Percentiles rank a stretch among this genome's conserved stretches.
phyloP scores from a whole-genome alignment of 2,113 vertebrate species.

The Galemys pyrenaicus region DNA sequence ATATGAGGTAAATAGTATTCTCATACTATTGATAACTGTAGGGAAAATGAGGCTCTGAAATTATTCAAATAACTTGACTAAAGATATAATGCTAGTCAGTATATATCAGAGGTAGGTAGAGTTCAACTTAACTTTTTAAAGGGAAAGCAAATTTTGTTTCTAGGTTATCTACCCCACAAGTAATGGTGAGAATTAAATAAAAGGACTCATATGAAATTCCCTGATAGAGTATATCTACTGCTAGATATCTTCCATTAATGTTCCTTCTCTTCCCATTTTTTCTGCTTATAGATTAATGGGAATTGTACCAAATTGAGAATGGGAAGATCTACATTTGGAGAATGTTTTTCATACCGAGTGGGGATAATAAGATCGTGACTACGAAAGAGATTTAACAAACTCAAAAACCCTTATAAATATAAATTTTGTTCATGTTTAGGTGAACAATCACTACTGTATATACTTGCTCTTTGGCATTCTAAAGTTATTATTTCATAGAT shows the following conservation, averaged over 20 bases:
- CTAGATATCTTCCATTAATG: not conserved
- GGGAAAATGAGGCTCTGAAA: not conserved
- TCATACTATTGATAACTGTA: not conserved
- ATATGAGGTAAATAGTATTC: not conserved
- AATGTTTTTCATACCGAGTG: not conserved
- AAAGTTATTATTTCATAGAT: not conserved
- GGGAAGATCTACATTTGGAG: not conserved
- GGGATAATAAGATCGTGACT: not conserved
- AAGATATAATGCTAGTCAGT: not conserved
- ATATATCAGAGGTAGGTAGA: not conserved
- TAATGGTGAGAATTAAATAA: conserved; percentile 16
- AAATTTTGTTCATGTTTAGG: not conserved
- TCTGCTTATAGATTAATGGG: not conserved
- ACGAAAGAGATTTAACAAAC: not conserved
- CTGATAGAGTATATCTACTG: not conserved
- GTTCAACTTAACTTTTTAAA: not conserved
- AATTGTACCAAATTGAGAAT: not conserved
- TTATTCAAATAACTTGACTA: not conserved
- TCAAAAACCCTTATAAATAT: not conserved
- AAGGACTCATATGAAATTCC: not conserved
- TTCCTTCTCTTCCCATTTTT: not conserved
- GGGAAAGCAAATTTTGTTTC: not conserved
- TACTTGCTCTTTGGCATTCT: not conserved
- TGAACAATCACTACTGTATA: not conserved
- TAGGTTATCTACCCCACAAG: not conserved